phyloP scores from a whole-genome alignment of 64 coral and sea anemone genomes.

The Pachyseris speciosa region DNA sequence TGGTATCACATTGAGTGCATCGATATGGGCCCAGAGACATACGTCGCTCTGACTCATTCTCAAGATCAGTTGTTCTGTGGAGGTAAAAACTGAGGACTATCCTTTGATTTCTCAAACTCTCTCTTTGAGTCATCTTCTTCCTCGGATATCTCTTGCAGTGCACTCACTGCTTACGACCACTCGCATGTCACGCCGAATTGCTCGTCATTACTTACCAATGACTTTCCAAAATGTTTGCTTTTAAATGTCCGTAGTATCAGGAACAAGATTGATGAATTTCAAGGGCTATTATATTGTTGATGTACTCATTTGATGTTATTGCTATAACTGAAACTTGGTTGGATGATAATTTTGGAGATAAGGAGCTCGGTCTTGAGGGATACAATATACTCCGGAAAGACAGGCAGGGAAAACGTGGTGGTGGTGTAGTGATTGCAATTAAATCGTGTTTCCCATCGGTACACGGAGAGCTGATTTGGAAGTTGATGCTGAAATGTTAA shows the following conservation, averaged over 20 bases:
- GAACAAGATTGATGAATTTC: not conserved
- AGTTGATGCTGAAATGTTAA: no score
- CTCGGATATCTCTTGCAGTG: not conserved
- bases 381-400: no score
- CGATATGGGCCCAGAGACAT: not conserved
- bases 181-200: not conserved
- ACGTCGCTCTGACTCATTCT: not conserved
- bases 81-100: not conserved
- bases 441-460: no score
- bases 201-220: no score
- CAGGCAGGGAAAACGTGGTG: no score
- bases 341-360: not conserved
- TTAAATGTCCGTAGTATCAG: no score
- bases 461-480: no score
- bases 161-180: not conserved
- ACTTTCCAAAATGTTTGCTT: no score
- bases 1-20: not conserved
- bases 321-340: not conserved
- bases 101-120: not conserved
- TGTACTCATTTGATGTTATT: not conserved
- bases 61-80: not conserved
- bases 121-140: not conserved
- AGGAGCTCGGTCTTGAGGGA: not conserved
- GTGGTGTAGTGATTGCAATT: no score
- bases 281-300: not conserved